Conservation (phyloP, 2,113 vertebrate species). For the Antechinus stuartii region DNA sequence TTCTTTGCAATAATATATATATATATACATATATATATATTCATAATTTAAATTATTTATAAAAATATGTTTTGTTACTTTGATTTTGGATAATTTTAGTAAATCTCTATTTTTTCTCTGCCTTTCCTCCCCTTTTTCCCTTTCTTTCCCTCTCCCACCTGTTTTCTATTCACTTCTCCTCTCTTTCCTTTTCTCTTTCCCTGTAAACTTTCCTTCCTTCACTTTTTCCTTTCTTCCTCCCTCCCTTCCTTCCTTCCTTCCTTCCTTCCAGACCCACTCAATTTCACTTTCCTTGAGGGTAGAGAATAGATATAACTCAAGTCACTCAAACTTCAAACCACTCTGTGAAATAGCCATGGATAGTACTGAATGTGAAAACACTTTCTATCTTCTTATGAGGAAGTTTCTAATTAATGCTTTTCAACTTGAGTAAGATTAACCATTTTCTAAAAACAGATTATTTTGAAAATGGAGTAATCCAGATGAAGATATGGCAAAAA, state of each 20-base stretch:
- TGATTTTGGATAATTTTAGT: background rate
- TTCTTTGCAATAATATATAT: too few relatives aligned
- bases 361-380: background rate
- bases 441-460: background rate
- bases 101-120: background rate
- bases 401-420: background rate
- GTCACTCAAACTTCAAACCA: background rate
- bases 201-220: background rate
- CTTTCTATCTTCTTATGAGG: background rate
- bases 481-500: background rate
- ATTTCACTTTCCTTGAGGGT: background rate
- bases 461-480: background rate
- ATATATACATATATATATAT: too few relatives aligned
- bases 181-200: fast-evolving
- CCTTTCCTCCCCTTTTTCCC: too few relatives aligned
- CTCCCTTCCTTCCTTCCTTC: background rate
- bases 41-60: too few relatives aligned
- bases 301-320: background rate
- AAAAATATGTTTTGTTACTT: background rate
- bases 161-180: background rate
- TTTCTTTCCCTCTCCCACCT: background rate
- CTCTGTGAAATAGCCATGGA: background rate
- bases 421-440: background rate
- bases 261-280: background rate
- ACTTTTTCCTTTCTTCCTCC: background rate